phyloP scores from a whole-genome alignment of 1,140 invertebrate genomes.

The Mylabris phalerata region DNA sequence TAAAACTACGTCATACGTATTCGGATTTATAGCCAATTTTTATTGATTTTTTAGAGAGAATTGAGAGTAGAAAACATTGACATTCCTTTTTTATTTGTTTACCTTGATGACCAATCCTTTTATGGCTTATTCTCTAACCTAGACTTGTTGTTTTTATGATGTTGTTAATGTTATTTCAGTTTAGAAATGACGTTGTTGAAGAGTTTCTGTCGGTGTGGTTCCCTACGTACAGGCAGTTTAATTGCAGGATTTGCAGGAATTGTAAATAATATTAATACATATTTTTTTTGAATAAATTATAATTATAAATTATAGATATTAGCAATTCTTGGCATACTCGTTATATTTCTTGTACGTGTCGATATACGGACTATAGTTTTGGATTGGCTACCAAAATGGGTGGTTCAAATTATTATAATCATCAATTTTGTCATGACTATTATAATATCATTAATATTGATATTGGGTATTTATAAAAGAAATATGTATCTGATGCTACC shows the following conservation, averaged over 20 bases:
- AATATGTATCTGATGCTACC: conserved; percentile 75
- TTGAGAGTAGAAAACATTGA: too few relatives aligned
- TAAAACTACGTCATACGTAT: too few relatives aligned
- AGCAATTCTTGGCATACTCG: conserved; percentile 50
- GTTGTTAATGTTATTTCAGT: too few relatives aligned
- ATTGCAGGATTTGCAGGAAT: conserved; percentile 61
- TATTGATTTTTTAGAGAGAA: too few relatives aligned
- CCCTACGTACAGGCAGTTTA: conserved; percentile 61
- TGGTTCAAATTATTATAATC: conserved; percentile 67
- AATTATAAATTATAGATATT: conserved; percentile 42
- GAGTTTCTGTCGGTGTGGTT: conserved; percentile 54
- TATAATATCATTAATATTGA: conserved; percentile 63
- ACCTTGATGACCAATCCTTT: too few relatives aligned
- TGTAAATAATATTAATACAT: conserved; percentile 44
- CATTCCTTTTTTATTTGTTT: too few relatives aligned
- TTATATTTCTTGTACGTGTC: conserved; percentile 49
- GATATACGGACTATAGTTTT: conserved; percentile 66
- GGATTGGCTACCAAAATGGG: conserved; percentile 49
- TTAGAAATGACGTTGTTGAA: conserved; percentile 15
- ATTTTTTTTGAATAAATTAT: too few relatives aligned
- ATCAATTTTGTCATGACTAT: conserved; percentile 77
- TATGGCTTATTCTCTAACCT: neutral
- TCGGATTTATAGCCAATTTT: too few relatives aligned
- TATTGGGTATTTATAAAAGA: conserved; percentile 66
- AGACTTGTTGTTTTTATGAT: neutral